Evolutionary conservation across 1,140 invertebrate genomes (phyloP), one percentile per base, ranked within the genome.

Genomic region (Batillaria attramentaria): DNA sequence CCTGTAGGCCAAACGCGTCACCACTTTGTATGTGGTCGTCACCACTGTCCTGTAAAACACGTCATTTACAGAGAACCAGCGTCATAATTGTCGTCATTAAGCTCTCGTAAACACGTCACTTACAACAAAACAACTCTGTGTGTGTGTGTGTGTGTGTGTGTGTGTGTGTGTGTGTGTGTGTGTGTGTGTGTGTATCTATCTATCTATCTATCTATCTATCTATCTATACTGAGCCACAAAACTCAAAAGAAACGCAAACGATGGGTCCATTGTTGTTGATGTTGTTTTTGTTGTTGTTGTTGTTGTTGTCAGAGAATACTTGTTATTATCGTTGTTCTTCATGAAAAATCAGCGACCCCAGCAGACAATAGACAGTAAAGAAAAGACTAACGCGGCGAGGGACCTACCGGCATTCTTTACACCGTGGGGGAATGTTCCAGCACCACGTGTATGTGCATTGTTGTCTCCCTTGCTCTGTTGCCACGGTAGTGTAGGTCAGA

Each of bases 401-500:
- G 31, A 69, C 77, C 81, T 86, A 90, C 10, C 57, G 46, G n/a
- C 79, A 50, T 1, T 84, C 79, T 35, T 57, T 82, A 82, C 86
- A 92, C 84, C 94, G 94, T 2, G 96, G 62, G 33, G 57, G 57
- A 18, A 62, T 16, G 33, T 62, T 10, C 57, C 57, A 62, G 24
- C 57, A 62, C 57, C 57, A 62, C 24, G 57, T 62, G 57, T 62
- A 4, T 10, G 57, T 62, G 8, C 57, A 62, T 6, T 28, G n/a
- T n/a, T 62, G n/a, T 0, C 33, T 24, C 24, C n/a, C 3, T 8
- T 62, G 57, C 57, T 62, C n/a, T 28, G 57, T 62, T 31, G 33
- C 2, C 10, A 62, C 57, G 33, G 57, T 62, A 28, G n/a, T 62
- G 57, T 62, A 62, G n/a, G 24, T 62, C 57, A 62, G 57, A 31